Evolutionary conservation across 2,888 invertebrate species (phyloP), one percentile per base, ranked within the genome.

Genomic region (Dasypogon diadema): DNA sequence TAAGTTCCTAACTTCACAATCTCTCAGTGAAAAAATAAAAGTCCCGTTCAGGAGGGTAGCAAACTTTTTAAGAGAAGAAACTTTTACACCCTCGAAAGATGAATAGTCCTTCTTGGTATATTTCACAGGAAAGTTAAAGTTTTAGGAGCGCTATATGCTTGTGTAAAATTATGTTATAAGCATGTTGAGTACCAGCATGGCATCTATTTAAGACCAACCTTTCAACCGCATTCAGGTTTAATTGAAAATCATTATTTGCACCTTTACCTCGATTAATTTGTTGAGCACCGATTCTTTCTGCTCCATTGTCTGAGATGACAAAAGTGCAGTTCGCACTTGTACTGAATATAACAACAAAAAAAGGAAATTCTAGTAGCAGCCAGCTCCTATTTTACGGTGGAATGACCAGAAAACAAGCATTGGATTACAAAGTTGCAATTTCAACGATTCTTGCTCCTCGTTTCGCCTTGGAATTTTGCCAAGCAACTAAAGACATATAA

Each of bases 401-500:
- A n/a, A n/a, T n/a, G n/a, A n/a, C n/a, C n/a, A n/a, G n/a, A n/a
- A n/a, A n/a, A n/a, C n/a, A n/a, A n/a, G n/a, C n/a, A n/a, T n/a
- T n/a, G n/a, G n/a, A n/a, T n/a, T n/a, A n/a, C n/a, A n/a, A n/a
- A n/a, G n/a, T n/a, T n/a, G n/a, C n/a, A n/a, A n/a, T n/a, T n/a
- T n/a, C n/a, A n/a, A n/a, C n/a, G n/a, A n/a, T n/a, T n/a, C n/a
- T n/a, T n/a, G 16, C 58, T 8, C 21, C 24, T 21, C 21, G 42
- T 42, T 48, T 16, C n/a, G 48, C 24, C 10, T 48, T 68, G 48
- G 65, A 68, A 48, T 14, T 24, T 26, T 68, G 46, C 65, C 65
- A 68, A 68, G 65, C 22, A 68, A n/a, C 48, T 21, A 48, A 68
- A 14, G 48, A 24, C 46, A 16, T 68, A 48, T 48, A 26, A 26